Evolutionary conservation across 2,888 invertebrate genomes (phyloP).

Genomic region (Melieria picta): DNA sequence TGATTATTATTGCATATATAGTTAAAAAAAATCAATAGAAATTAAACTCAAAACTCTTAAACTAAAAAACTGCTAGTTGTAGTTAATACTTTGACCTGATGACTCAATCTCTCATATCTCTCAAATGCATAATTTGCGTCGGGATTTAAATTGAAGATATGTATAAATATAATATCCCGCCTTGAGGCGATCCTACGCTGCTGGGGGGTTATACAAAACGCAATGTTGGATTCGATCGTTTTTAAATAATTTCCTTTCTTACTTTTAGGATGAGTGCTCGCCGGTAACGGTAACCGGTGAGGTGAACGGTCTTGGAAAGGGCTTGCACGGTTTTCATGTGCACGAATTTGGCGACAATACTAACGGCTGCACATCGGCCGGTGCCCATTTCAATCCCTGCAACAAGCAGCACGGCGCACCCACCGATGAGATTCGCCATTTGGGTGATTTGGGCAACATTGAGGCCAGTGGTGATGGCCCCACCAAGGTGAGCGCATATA

Average conservation of each 20-base stretch:
- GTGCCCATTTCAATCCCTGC: slow-evolving; percentile 90
- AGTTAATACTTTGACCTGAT: too few species aligned
- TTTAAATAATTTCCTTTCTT: slow-evolving; percentile 1
- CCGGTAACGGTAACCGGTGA: slow-evolving; percentile 84
- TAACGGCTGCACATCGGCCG: slow-evolving; percentile 95
- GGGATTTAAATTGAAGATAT: too few species aligned
- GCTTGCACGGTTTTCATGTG: slow-evolving; percentile 82
- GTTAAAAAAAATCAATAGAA: too few species aligned
- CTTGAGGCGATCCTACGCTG: too few species aligned
- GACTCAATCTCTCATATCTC: too few species aligned
- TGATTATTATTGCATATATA: too few species aligned
- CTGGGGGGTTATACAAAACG: background rate
- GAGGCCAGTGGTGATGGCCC: slow-evolving; percentile 72
- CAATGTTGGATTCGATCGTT: background rate
- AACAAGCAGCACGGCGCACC: slow-evolving; percentile 87
- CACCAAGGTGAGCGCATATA: slow-evolving; percentile 68
- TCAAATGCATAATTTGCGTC: too few species aligned
- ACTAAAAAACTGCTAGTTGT: too few species aligned
- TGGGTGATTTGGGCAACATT: slow-evolving; percentile 92
- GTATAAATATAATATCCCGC: too few species aligned
- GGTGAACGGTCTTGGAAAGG: slow-evolving; percentile 80
- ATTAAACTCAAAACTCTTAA: too few species aligned
- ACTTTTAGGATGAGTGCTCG: slow-evolving; percentile 68
- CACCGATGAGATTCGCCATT: slow-evolving; percentile 77
- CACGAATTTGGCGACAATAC: slow-evolving; percentile 97